phyloP scores from a whole-genome alignment of 2,113 vertebrate species.

The Monarcha castaneiventris region DNA sequence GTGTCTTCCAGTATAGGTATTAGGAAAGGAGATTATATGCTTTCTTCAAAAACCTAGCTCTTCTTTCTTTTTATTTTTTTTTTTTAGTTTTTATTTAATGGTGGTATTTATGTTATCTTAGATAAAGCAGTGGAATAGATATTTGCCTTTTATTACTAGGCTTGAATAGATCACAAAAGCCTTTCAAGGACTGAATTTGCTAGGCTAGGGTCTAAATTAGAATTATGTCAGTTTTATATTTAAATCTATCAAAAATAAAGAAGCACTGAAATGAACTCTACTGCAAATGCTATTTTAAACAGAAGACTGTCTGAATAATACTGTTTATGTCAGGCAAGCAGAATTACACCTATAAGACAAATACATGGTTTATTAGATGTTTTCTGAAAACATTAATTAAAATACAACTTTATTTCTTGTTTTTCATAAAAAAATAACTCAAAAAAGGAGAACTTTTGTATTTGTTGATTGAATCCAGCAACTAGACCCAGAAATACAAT shows the following conservation, averaged over 20 bases:
- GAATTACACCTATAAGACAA: not conserved
- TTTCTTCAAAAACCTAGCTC: not conserved
- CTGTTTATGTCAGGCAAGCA: not conserved
- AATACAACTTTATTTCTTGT: not conserved
- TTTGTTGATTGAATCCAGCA: not conserved
- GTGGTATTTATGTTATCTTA: not conserved
- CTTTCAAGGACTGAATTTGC: not conserved
- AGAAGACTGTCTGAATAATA: not conserved
- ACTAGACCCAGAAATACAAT: not conserved
- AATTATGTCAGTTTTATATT: not conserved
- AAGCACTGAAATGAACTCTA: not conserved
- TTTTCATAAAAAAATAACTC: not conserved
- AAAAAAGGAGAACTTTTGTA: not conserved
- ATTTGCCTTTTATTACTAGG: not conserved
- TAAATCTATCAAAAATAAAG: not conserved
- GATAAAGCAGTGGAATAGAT: not conserved
- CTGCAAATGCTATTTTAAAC: not conserved
- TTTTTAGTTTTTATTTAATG: not conserved
- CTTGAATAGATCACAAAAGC: not conserved
- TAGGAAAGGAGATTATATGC: not conserved
- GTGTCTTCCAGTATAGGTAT: not conserved
- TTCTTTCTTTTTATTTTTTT: too few relatives aligned
- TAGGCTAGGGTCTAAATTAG: not conserved
- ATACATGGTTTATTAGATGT: rapidly evolving
- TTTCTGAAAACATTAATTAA: not conserved